phyloP scores from a whole-genome alignment of 2,797 vertebrate genomes.

The Notamacropus eugenii region DNA sequence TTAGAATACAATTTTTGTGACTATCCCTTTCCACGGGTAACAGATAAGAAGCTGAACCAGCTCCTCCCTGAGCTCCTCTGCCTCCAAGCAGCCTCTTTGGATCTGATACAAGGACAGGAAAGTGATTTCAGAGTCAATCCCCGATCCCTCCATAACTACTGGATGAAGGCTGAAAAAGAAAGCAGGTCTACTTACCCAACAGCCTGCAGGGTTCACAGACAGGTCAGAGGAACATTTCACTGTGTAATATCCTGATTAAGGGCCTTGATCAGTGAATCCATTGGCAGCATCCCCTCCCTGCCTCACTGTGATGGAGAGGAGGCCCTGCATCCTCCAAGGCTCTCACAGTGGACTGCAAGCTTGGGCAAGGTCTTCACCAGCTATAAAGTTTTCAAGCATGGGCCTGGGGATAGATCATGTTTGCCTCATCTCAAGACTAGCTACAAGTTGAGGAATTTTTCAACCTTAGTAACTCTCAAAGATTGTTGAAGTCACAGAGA shows the following conservation, averaged over 20 bases:
- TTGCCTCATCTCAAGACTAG: neutral
- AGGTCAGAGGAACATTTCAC: neutral
- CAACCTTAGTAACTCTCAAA: neutral
- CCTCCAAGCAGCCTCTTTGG: neutral
- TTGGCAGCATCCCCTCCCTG: neutral
- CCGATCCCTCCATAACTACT: neutral
- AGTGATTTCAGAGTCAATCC: neutral
- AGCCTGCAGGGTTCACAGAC: constrained; percentile 9
- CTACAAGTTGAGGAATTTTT: neutral
- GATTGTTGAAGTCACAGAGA: neutral
- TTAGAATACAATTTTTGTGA: neutral
- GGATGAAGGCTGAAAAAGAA: constrained; percentile 30
- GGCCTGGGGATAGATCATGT: neutral
- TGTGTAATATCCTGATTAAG: neutral
- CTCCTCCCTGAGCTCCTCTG: neutral
- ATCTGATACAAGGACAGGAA: neutral
- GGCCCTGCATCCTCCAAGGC: neutral
- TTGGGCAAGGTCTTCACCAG: neutral
- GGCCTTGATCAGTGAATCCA: neutral
- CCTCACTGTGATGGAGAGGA: neutral
- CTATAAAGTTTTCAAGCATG: neutral
- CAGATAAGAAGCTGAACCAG: neutral
- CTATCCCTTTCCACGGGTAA: neutral
- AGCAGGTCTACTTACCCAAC: constrained; percentile 1
- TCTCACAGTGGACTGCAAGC: neutral